Evolutionary conservation across 1,140 invertebrate genomes (phyloP).

Genomic region (Drosophila repleta): DNA sequence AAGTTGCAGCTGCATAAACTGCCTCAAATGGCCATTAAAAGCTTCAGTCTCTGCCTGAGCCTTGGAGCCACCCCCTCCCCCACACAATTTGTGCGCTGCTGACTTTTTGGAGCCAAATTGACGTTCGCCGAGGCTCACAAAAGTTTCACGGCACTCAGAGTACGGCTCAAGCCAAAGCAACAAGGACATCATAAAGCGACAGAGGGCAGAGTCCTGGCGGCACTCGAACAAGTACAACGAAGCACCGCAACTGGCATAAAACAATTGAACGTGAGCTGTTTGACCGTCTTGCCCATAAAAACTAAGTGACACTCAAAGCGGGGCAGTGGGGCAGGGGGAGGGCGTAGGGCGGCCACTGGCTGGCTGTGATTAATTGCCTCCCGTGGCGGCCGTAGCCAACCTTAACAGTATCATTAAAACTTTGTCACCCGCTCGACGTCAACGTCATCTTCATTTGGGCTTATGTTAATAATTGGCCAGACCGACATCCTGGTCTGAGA

Average conservation of each 20-base stretch:
- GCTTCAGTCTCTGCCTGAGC: slow-evolving; percentile 42
- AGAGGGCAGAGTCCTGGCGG: neutral
- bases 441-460: slow-evolving; percentile 79
- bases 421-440: slow-evolving; percentile 56
- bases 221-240: slow-evolving; percentile 58
- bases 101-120: slow-evolving; percentile 64
- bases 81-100: slow-evolving; percentile 5
- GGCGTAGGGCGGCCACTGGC: too few species aligned
- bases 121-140: slow-evolving; percentile 56
- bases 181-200: slow-evolving; percentile 34
- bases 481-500: slow-evolving; percentile 19
- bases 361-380: slow-evolving; percentile 79
- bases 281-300: slow-evolving; percentile 53
- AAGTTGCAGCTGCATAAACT: slow-evolving; percentile 73
- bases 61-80: neutral
- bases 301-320: slow-evolving; percentile 72
- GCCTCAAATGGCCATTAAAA: slow-evolving; percentile 76
- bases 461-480: slow-evolving; percentile 78
- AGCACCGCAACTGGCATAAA: slow-evolving; percentile 70
- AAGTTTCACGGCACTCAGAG: slow-evolving; percentile 64
- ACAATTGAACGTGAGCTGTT: slow-evolving; percentile 72
- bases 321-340: slow-evolving; percentile 5
- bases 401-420: slow-evolving; percentile 75
- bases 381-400: slow-evolving; percentile 34
- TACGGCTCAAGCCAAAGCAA: slow-evolving; percentile 44